Evolutionary conservation across 2,888 invertebrate genomes (phyloP).

Genomic region (Tiliacea citrago): DNA sequence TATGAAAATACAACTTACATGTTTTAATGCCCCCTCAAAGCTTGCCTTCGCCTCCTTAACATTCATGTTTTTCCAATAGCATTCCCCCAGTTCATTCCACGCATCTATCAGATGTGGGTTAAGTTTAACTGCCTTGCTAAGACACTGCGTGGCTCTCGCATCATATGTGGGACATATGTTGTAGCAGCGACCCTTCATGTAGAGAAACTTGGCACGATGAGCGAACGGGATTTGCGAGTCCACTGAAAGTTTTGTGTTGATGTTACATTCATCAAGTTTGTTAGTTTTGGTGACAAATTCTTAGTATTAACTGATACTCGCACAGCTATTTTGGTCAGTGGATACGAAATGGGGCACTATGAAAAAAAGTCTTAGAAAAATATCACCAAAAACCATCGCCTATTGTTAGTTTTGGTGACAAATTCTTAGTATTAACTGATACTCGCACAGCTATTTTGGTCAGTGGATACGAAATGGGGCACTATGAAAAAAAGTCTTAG

Average conservation of each 20-base stretch:
- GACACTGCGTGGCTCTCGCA: slow-evolving; percentile 93
- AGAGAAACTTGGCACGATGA: slow-evolving; percentile 91
- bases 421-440: too few species aligned
- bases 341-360: too few species aligned
- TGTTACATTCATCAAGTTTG: neutral
- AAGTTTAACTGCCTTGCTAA: slow-evolving; percentile 96
- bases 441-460: too few species aligned
- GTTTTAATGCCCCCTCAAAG: slow-evolving; percentile 94
- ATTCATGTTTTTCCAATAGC: slow-evolving; percentile 96
- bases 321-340: too few species aligned
- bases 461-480: too few species aligned
- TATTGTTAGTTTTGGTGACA: too few species aligned
- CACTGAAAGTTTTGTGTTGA: slow-evolving; percentile 55
- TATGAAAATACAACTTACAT: slow-evolving; percentile 86
- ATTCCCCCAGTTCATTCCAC: slow-evolving; percentile 97
- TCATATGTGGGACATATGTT: slow-evolving; percentile 93
- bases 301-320: neutral
- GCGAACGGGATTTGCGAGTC: slow-evolving; percentile 80
- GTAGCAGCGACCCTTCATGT: slow-evolving; percentile 93
- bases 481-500: too few species aligned
- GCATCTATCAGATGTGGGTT: slow-evolving; percentile 95
- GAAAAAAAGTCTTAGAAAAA: too few species aligned
- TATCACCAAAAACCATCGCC: too few species aligned
- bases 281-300: neutral
- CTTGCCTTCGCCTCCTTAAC: slow-evolving; percentile 95